phyloP scores from a whole-genome alignment of 2,113 vertebrate genomes.

The Corythoichthys haematopterus region DNA sequence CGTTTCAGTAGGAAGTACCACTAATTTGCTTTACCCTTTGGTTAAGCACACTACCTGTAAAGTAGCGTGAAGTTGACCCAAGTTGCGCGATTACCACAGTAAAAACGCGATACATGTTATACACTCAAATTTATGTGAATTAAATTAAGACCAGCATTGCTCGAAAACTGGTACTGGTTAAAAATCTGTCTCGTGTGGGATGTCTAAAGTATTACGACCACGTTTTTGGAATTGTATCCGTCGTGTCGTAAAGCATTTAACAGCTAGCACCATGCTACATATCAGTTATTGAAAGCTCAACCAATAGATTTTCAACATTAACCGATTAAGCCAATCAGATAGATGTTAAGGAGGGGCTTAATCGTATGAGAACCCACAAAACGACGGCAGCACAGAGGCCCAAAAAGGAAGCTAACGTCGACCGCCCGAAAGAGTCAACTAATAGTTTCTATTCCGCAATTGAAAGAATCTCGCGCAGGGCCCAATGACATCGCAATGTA shows the following conservation, averaged over 20 bases:
- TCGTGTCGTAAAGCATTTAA: constrained; percentile 26
- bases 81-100: not conserved
- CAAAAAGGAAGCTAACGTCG: constrained; percentile 80
- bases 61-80: not conserved
- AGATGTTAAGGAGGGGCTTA: constrained; percentile 24
- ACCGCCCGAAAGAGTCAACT: constrained; percentile 26
- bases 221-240: not conserved
- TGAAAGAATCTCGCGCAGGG: not conserved
- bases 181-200: not conserved
- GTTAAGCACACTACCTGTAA: not conserved
- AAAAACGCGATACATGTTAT: not conserved
- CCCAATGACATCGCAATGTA: not conserved
- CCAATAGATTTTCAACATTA: constrained; percentile 47
- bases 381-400: constrained; percentile 87
- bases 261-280: constrained; percentile 43
- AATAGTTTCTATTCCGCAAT: not conserved
- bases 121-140: no score
- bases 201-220: no score
- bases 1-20: not conserved
- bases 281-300: not conserved
- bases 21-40: not conserved
- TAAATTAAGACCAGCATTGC: not conserved
- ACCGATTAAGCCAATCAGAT: constrained; percentile 34
- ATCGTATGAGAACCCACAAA: constrained; percentile 51
- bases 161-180: no score